Evolutionary conservation across 2,888 invertebrate species (phyloP), one percentile per base, ranked within the genome.

Genomic region (Lochmaea crataegi): DNA sequence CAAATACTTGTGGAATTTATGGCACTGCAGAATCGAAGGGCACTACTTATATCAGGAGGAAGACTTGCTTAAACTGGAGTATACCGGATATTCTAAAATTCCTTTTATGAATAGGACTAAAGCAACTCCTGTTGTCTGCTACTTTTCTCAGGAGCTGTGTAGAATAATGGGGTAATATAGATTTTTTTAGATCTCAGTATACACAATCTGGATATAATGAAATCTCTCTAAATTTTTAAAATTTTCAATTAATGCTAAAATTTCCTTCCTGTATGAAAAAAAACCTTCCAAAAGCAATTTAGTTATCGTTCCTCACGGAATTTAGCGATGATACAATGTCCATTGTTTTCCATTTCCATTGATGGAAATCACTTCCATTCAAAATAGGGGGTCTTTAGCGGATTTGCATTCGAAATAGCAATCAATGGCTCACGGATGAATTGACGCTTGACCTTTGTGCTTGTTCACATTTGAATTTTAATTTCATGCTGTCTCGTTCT

Each of bases 401-500:
- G 71, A 73, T 75, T 75, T 73, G 68, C 60, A 73, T 70, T 73
- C 65, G 48, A 65, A 68, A 65, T 53, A 57, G 65, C 70, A 68
- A 68, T 75, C 70, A 73, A 75, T 75, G 68, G 63, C 26, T 26
- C 32, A 58, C 41, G 32, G 71, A 63, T 60, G 69, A 57, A 51
- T 76, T 63, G 64, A 68, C 67, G 65, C 51, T 53, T 75, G 72
- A 73, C 73, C 71, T 73, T 76, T 73, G 68, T 70, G 65, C 53
- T 51, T 14, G 64, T 42, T 53, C 64, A 70, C 53, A 73, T 75
- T 75, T 71, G 71, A 73, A 73, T 75, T 73, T 73, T 73, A 75
- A 73, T 75, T 73, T 73, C 53, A 66, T 58, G 71, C 64, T 32
- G 64, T 26, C 41, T 45, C 70, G 70, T 57, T 57, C 64, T 45